Percentiles rank a stretch among this genome's conserved stretches.
Evolutionary conservation across 1,140 invertebrate genomes (phyloP).

Genomic region (Procambarus clarkii): DNA sequence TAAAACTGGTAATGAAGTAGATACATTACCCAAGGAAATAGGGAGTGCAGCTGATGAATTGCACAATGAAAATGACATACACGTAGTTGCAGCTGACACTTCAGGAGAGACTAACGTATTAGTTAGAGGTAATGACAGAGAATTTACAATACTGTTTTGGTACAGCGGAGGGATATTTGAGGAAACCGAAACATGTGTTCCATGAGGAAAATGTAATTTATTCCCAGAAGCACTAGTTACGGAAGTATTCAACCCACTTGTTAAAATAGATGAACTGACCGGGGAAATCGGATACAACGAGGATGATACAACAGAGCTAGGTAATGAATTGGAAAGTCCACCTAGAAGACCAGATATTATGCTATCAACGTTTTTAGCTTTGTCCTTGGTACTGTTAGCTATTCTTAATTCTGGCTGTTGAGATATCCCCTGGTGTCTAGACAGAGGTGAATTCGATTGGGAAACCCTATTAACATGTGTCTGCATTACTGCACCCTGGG

Average conservation of each 20-base stretch:
- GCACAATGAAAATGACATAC: background rate
- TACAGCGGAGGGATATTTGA: conserved; percentile 5
- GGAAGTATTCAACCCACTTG: background rate
- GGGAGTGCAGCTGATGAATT: background rate
- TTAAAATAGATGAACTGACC: background rate
- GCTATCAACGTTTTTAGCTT: background rate
- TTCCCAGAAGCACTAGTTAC: conserved; percentile 4
- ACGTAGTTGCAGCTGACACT: background rate
- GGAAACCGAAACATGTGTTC: conserved; percentile 23
- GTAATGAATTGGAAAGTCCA: background rate
- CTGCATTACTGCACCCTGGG: background rate
- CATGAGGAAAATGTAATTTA: conserved; percentile 14
- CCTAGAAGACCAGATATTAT: background rate
- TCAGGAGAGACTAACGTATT: conserved; percentile 1
- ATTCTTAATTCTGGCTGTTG: background rate
- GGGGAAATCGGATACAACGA: background rate
- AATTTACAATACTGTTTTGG: conserved; percentile 28
- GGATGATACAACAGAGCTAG: background rate
- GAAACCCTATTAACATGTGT: conserved; percentile 8
- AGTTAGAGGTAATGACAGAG: background rate
- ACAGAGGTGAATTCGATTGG: background rate
- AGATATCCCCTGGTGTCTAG: conserved; percentile 1
- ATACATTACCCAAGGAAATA: conserved; percentile 22
- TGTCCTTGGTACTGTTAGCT: background rate
- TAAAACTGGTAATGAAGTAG: conserved; percentile 19